Evolutionary conservation across 2,797 vertebrate species (phyloP).

Genomic region (Fistularia commersonii): DNA sequence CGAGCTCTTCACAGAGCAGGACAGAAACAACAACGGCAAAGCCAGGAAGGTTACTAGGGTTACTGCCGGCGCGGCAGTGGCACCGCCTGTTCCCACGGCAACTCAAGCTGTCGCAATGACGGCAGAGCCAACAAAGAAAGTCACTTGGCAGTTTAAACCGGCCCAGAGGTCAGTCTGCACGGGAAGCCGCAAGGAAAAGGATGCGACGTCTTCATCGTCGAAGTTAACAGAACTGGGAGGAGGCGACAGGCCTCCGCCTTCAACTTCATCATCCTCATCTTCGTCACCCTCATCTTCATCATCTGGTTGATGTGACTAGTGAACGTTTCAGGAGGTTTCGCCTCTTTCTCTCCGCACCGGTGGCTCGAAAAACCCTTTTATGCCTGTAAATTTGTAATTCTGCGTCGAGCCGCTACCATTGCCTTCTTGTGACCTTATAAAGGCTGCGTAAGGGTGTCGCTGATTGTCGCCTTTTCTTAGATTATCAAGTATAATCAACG

Average conservation of each 20-base stretch:
- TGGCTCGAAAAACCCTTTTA: constrained; percentile 19
- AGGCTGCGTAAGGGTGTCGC: constrained; percentile 37
- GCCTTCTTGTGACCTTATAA: constrained; percentile 41
- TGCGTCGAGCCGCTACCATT: constrained; percentile 42
- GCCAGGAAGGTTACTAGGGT: constrained; percentile 8
- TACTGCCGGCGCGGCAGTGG: constrained; percentile 6
- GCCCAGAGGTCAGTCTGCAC: constrained; percentile 71
- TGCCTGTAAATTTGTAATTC: constrained; percentile 24
- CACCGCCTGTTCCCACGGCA: constrained; percentile 24
- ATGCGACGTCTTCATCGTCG: constrained; percentile 28
- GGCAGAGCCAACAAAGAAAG: constrained; percentile 47
- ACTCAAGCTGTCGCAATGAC: constrained; percentile 14
- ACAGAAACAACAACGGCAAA: constrained; percentile 7
- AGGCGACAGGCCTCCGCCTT: constrained; percentile 39
- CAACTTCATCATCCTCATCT: constrained; percentile 62
- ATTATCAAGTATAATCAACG: constrained; percentile 14
- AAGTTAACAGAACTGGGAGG: constrained; percentile 34
- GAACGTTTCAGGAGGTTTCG: constrained; percentile 4
- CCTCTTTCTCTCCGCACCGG: constrained; percentile 13
- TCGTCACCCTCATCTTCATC: constrained; percentile 63
- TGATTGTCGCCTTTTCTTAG: constrained; percentile 28
- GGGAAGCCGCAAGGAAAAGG: constrained; percentile 65
- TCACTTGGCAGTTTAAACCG: constrained; percentile 74
- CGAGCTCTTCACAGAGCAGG: constrained; percentile 54
- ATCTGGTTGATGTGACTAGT: constrained; percentile 48